Evolutionary conservation across 1,140 invertebrate genomes (phyloP).

Genomic region (Apis laboriosa): DNA sequence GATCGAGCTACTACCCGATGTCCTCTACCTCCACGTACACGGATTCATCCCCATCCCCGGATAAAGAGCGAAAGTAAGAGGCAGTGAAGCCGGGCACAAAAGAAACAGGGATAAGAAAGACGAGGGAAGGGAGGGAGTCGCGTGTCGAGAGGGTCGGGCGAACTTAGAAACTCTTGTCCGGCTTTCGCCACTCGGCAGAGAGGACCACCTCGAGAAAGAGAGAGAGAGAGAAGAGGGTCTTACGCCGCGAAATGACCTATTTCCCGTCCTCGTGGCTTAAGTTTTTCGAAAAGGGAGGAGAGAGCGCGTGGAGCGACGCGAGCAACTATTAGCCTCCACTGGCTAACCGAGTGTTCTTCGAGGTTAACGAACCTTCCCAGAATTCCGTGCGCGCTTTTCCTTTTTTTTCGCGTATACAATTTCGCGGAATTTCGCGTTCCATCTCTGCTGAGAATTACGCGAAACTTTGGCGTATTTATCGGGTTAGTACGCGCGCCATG

Average conservation of each 20-base stretch:
- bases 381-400: background rate
- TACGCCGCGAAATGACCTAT: constrained; percentile 27
- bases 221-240: background rate
- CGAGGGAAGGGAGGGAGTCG: background rate
- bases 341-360: background rate
- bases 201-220: background rate
- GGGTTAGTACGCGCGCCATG: too few relatives aligned
- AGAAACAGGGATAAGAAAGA: background rate
- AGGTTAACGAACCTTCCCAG: background rate
- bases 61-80: constrained; percentile 10
- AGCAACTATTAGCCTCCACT: background rate
- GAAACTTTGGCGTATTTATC: background rate
- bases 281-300: background rate
- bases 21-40: background rate
- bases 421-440: background rate
- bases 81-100: background rate
- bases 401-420: too few relatives aligned
- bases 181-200: background rate
- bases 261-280: constrained; percentile 11
- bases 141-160: constrained; percentile 12
- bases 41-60: background rate
- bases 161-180: constrained; percentile 19
- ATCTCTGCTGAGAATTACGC: background rate
- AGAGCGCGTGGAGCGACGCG: background rate
- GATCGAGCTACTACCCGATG: constrained; percentile 1